A percentile compares a stretch with the other conserved stretches of the same genome.
These are phyloP conservation scores for Magallana nippona DNA, from an alignment of 2,888 invertebrate genomes.

Conservation along the genomic window DNA sequence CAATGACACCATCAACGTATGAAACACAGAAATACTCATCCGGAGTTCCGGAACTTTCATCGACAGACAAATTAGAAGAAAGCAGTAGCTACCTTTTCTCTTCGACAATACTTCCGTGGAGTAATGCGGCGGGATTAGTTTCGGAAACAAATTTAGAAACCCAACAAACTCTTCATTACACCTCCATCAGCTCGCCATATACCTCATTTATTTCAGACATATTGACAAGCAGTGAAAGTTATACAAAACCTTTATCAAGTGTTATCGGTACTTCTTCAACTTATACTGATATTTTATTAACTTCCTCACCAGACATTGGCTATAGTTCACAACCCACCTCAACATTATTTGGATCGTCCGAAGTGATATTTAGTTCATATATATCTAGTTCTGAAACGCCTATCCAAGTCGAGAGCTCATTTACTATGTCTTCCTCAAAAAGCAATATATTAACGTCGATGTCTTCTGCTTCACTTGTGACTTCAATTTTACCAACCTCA, in stretches of 20 bases:
- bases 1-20: conserved; percentile 38
- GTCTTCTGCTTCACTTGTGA: not conserved
- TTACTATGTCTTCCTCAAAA: not conserved
- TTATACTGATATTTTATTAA: not conserved
- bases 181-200: not conserved
- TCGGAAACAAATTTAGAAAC: conserved; percentile 30
- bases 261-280: not conserved
- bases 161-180: not conserved
- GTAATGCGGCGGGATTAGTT: conserved; percentile 11
- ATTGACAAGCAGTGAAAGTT: conserved; percentile 14
- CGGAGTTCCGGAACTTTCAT: conserved; percentile 14
- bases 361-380: not conserved
- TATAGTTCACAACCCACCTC: not conserved
- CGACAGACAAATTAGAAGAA: not conserved
- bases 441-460: not conserved
- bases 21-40: conserved; percentile 22
- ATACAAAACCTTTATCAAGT: not conserved
- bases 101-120: conserved; percentile 22
- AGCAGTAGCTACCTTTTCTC: not conserved
- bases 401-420: not conserved
- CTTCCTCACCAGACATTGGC: not conserved
- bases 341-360: not conserved
- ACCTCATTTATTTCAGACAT: conserved; percentile 6
- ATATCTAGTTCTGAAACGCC: not conserved
- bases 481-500: not conserved